phyloP scores from a whole-genome alignment of 2,888 invertebrate genomes.

The Lordiphosa andalusiaca region DNA sequence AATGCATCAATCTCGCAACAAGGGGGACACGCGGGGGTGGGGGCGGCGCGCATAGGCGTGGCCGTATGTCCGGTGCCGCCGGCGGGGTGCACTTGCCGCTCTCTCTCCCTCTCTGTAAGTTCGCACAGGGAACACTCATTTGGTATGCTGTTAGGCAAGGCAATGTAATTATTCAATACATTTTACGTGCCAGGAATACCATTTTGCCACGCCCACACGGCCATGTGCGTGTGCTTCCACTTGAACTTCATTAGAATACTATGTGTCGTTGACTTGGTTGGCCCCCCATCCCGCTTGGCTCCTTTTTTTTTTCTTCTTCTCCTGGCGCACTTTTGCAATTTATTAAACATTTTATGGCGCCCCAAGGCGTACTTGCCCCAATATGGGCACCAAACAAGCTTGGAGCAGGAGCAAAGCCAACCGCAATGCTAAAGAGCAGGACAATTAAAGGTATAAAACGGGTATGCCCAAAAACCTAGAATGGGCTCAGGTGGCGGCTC shows the following conservation, averaged over 20 bases:
- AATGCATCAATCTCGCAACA: slow-evolving; percentile 60
- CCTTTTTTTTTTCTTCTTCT: slow-evolving; percentile 19
- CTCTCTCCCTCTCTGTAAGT: too few relatives aligned
- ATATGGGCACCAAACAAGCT: slow-evolving; percentile 38
- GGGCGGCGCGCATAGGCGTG: slow-evolving; percentile 3
- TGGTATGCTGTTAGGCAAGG: slow-evolving; percentile 65
- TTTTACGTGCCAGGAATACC: slow-evolving; percentile 67
- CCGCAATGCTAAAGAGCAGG: slow-evolving; percentile 24
- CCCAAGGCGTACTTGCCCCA: slow-evolving; percentile 64
- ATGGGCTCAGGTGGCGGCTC: too few relatives aligned
- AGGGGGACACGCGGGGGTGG: not conserved
- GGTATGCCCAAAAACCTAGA: not conserved
- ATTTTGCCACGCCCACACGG: slow-evolving; percentile 42
- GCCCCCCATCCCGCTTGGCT: too few relatives aligned
- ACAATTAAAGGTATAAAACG: slow-evolving; percentile 30
- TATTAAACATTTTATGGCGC: slow-evolving; percentile 73
- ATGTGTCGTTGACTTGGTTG: slow-evolving; percentile 42
- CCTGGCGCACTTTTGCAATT: slow-evolving; percentile 64
- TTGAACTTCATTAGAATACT: slow-evolving; percentile 64
- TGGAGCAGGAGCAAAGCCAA: slow-evolving; percentile 13
- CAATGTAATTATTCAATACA: slow-evolving; percentile 75
- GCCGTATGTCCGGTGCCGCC: slow-evolving; percentile 44
- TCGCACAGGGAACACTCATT: slow-evolving; percentile 33
- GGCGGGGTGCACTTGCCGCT: slow-evolving; percentile 4
- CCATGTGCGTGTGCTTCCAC: slow-evolving; percentile 30